phyloP scores from a whole-genome alignment of 2,797 vertebrate genomes.

The Halcyon chelicuti region DNA sequence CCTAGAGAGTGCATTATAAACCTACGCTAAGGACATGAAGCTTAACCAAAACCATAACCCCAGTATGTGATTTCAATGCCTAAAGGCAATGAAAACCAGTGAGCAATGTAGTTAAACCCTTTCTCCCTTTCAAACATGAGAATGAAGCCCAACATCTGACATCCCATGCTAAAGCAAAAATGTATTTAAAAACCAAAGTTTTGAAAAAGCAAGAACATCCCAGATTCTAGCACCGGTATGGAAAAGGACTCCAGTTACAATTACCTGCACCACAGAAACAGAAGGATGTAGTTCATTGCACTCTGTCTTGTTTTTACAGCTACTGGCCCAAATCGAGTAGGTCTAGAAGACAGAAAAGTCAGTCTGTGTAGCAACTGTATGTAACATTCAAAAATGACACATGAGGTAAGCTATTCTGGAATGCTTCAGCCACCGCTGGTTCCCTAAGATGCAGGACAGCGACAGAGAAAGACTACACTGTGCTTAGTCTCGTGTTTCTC shows the following conservation, averaged over 20 bases:
- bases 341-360: constrained; percentile 79
- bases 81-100: not conserved
- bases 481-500: not conserved
- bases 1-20: not conserved
- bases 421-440: not conserved
- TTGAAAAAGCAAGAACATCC: not conserved
- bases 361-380: not conserved
- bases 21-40: not conserved
- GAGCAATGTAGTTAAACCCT: not conserved
- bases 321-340: constrained; percentile 97
- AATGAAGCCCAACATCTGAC: not conserved
- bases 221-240: not conserved
- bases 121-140: not conserved
- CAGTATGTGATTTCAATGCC: not conserved
- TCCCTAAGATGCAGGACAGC: not conserved
- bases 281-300: constrained; percentile 97
- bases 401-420: not conserved
- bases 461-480: not conserved
- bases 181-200: not conserved
- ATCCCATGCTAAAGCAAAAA: not conserved
- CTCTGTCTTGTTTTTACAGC: constrained; percentile 95
- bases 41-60: not conserved
- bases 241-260: constrained; percentile 42
- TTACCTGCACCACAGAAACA: constrained; percentile 96
- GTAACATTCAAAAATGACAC: not conserved